These are phyloP conservation scores for Glaucomys volans DNA, from an alignment of 2,113 vertebrate species.

Conservation along the genomic window DNA sequence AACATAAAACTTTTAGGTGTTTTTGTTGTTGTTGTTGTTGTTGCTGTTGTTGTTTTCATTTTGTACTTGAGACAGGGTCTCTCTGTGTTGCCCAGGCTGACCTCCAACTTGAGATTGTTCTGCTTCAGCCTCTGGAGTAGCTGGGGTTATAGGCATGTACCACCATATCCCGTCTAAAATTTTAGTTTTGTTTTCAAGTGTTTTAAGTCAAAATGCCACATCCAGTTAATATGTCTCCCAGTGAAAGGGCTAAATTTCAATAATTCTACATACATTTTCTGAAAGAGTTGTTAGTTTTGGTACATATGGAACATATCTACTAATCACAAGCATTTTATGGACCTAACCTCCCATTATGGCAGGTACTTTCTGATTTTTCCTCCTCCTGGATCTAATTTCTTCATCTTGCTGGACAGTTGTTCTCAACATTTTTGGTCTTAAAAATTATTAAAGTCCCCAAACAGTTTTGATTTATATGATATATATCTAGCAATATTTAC, in stretches of 20 bases:
- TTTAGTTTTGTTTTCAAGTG: slow-evolving; percentile 57
- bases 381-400: not conserved
- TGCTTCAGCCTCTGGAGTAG: not conserved
- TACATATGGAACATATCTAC: slow-evolving; percentile 30
- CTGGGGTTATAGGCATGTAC: no score
- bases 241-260: slow-evolving; percentile 72
- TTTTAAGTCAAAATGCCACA: slow-evolving; percentile 50
- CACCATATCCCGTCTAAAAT: not conserved
- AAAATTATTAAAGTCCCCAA: not conserved
- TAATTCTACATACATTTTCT: slow-evolving; percentile 69
- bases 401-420: not conserved
- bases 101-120: not conserved
- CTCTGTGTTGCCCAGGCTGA: not conserved
- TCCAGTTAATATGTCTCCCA: slow-evolving; percentile 51
- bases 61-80: not conserved
- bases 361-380: not conserved
- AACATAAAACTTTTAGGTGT: not conserved
- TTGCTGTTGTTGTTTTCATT: no score
- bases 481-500: slow-evolving; percentile 18
- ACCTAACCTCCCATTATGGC: not conserved
- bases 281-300: slow-evolving; percentile 55
- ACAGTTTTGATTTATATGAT: not conserved
- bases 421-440: not conserved
- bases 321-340: slow-evolving; percentile 59
- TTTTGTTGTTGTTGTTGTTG: not conserved